Evolutionary conservation across 2,888 invertebrate genomes (phyloP), one percentile per base, ranked within the genome.

Genomic region (Apantesis nais): DNA sequence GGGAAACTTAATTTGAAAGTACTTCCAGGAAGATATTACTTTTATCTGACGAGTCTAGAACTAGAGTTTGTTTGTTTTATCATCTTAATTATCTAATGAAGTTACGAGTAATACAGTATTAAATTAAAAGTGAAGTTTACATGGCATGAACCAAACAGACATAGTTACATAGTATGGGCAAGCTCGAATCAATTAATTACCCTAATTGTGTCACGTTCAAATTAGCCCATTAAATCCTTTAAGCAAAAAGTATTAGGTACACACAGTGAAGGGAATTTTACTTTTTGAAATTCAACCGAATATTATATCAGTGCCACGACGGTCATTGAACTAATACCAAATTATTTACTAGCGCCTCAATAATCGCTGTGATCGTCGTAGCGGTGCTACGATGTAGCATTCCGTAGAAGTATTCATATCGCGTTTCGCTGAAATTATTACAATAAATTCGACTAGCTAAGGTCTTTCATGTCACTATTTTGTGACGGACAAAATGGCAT

Each of bases 281-380:
- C 22, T 22, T 48, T 44, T 5, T 22, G 71, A 68, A 70, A 39
- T 70, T 41, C 67, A 71, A 71, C 31, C 29, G 37, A 70, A 72
- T 63, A 66, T 63, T 48, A 41, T 58, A 22, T 67, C 74, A 74
- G 76, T 74, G 61, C 74, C 61, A 69, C 62, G 67, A 73, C 64
- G 74, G 65, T 72, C 64, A 79, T 86, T 82, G 84, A 76, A 81
- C 79, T 81, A 78, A 80, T 76, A 72, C 73, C 78, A 80, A 83
- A 86, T 85, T 83, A 86, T 86, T 86, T 83, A 86, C 81, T 76
- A 72, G 71, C 67, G 81, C 77, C 72, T 80, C 78, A 76, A 79
- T 78, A 76, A 71, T 68, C 66, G 72, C 71, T 73, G 75, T 67
- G 72, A 81, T 79, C 76, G 75, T 62, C 55, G 73, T 52, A 34